A percentile compares a stretch with the other conserved stretches of the same genome.
These are phyloP conservation scores for Caenorhabditis brenneri DNA, from an alignment of 1,140 invertebrate species.

Conservation along the genomic window DNA sequence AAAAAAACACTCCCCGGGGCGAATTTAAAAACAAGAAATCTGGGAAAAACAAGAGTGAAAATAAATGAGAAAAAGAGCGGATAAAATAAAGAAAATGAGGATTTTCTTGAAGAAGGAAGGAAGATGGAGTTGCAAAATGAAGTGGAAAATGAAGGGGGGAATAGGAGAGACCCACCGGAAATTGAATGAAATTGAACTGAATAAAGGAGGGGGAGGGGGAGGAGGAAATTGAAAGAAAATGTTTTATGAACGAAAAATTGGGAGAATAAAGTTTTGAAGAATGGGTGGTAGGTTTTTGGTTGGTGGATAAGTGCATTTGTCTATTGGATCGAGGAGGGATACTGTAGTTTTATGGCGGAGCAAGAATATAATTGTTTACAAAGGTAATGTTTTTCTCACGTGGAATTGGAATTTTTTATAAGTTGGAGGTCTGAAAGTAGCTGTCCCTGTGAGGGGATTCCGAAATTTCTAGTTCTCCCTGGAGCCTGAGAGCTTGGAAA, in stretches of 20 bases:
- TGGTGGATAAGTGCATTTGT: too few relatives aligned
- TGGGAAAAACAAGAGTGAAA: neutral
- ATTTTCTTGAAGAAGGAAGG: neutral
- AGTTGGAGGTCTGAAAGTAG: too few relatives aligned
- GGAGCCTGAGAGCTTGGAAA: too few relatives aligned
- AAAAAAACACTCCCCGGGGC: neutral
- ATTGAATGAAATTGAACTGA: slow-evolving; percentile 6
- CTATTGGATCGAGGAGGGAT: too few relatives aligned
- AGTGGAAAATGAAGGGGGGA: neutral
- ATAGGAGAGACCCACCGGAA: neutral
- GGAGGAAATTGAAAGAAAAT: neutral
- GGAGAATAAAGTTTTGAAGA: too few relatives aligned
- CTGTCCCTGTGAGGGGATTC: too few relatives aligned
- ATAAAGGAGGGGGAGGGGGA: neutral
- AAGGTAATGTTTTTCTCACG: too few relatives aligned
- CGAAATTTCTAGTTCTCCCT: too few relatives aligned
- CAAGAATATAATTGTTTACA: too few relatives aligned
- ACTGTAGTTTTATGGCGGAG: too few relatives aligned
- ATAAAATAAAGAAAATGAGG: neutral
- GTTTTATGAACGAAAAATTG: neutral
- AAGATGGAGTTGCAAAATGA: neutral
- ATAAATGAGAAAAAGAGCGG: neutral
- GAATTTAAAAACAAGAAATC: neutral
- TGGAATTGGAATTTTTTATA: too few relatives aligned
- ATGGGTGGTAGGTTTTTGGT: too few relatives aligned